phyloP scores from a whole-genome alignment of 2,113 vertebrate species.

The Colius striatus region DNA sequence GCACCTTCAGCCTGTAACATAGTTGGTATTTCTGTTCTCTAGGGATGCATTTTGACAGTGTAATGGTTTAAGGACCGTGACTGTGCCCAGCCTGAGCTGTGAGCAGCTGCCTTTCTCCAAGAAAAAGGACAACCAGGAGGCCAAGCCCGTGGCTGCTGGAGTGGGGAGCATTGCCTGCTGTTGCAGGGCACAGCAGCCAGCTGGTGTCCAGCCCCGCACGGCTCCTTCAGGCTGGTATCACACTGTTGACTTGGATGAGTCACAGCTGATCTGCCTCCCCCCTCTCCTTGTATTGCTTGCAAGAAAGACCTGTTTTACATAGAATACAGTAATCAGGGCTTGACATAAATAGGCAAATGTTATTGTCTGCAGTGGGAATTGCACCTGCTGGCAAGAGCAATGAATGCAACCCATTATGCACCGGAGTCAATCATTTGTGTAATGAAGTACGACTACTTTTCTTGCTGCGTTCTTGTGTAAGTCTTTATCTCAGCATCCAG shows the following conservation, averaged over 20 bases:
- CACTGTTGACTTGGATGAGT: conserved; percentile 24
- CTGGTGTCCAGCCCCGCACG: conserved; percentile 42
- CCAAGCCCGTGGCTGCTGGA: neutral
- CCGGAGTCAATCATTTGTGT: conserved; percentile 11
- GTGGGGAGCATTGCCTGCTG: conserved; percentile 7
- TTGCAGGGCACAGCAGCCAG: neutral
- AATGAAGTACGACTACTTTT: neutral
- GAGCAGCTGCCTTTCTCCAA: neutral
- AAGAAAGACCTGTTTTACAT: conserved; percentile 53
- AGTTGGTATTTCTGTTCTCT: neutral
- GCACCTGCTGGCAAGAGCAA: conserved; percentile 54
- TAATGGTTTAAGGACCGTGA: neutral
- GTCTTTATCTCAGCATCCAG: neutral
- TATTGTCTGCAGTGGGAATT: conserved; percentile 44
- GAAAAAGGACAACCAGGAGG: neutral
- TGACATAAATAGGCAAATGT: conserved; percentile 56
- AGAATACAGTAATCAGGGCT: conserved; percentile 61
- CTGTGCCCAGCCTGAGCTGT: neutral
- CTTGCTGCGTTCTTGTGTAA: conserved; percentile 34
- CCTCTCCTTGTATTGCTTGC: neutral
- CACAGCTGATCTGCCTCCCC: neutral
- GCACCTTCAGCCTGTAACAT: accelerated
- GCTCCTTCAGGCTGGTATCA: conserved; percentile 25
- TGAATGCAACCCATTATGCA: conserved; percentile 40
- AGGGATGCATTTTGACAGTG: neutral